Percentiles rank a stretch among this genome's conserved stretches.
Evolutionary conservation across 2,888 invertebrate genomes (phyloP).

Genomic region (Halictus ligatus): DNA sequence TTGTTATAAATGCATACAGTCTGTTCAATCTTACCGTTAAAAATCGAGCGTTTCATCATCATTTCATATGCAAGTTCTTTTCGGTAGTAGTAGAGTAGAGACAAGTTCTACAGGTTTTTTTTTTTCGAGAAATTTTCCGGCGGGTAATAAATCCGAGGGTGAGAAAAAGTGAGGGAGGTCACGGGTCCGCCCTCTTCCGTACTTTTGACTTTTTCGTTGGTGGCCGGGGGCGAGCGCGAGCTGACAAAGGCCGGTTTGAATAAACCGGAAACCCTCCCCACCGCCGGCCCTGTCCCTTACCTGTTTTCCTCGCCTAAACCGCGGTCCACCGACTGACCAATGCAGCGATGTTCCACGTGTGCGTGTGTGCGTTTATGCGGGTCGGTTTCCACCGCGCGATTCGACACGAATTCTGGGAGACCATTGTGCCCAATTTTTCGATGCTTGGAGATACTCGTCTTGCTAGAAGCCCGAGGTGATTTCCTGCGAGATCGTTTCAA

Average conservation of each 20-base stretch:
- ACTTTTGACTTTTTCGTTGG: slow-evolving; percentile 77
- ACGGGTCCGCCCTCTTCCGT: slow-evolving; percentile 76
- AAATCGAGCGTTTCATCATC: neutral
- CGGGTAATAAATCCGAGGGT: slow-evolving; percentile 61
- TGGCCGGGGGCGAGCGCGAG: slow-evolving; percentile 52
- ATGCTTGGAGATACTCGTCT: neutral
- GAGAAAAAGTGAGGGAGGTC: slow-evolving; percentile 68
- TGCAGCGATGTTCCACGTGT: slow-evolving; percentile 22
- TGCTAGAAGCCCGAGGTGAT: too few species aligned
- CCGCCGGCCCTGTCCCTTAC: slow-evolving; percentile 67
- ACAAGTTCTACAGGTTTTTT: too few species aligned
- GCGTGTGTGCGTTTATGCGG: slow-evolving; percentile 48
- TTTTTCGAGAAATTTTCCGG: neutral
- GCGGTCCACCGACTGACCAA: slow-evolving; percentile 37
- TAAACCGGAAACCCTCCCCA: slow-evolving; percentile 77
- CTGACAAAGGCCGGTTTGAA: slow-evolving; percentile 69
- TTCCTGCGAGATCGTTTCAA: too few species aligned
- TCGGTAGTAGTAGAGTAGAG: neutral
- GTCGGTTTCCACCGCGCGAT: slow-evolving; percentile 41
- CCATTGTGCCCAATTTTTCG: slow-evolving; percentile 32
- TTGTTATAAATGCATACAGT: too few species aligned
- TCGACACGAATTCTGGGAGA: slow-evolving; percentile 60
- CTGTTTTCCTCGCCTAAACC: slow-evolving; percentile 63
- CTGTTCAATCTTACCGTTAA: neutral
- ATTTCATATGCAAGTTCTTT: neutral